A percentile compares a stretch with the other conserved stretches of the same genome.
These are phyloP conservation scores for Diadegma fenestrale DNA, from an alignment of 2,888 invertebrate genomes.

Conservation along the genomic window DNA sequence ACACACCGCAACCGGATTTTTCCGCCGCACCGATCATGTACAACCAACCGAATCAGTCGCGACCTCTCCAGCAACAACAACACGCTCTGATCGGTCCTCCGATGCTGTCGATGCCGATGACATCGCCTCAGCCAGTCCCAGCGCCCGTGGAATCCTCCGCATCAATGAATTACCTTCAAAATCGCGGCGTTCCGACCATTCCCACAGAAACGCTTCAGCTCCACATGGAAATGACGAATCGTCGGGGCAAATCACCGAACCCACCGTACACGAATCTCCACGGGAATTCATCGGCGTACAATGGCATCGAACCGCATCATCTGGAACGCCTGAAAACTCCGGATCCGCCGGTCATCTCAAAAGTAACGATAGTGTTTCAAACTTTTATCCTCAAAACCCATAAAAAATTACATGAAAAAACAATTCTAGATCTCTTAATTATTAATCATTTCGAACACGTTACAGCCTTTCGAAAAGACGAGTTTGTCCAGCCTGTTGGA, in stretches of 20 bases:
- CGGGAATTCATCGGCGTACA: slow-evolving; percentile 68
- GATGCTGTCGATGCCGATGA: slow-evolving; percentile 61
- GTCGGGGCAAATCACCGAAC: slow-evolving; percentile 34
- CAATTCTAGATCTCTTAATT: background rate
- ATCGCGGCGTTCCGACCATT: slow-evolving; percentile 27
- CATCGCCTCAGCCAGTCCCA: slow-evolving; percentile 70
- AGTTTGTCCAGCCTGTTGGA: slow-evolving; percentile 84
- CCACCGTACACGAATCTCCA: slow-evolving; percentile 18
- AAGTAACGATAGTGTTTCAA: slow-evolving; percentile 79
- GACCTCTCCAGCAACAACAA: slow-evolving; percentile 64
- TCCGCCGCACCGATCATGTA: slow-evolving; percentile 77
- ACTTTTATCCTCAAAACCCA: background rate
- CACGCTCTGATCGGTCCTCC: slow-evolving; percentile 66
- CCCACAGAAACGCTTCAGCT: background rate
- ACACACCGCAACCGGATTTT: slow-evolving; percentile 74
- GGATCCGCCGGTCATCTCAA: slow-evolving; percentile 84
- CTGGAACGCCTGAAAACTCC: slow-evolving; percentile 82
- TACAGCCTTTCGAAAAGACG: slow-evolving; percentile 83
- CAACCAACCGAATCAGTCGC: slow-evolving; percentile 74
- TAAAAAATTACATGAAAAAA: background rate
- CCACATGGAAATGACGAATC: slow-evolving; percentile 6
- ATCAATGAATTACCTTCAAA: slow-evolving; percentile 53
- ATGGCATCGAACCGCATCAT: slow-evolving; percentile 67
- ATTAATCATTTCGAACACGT: slow-evolving; percentile 61
- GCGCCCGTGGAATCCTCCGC: slow-evolving; percentile 60